Percentiles rank a stretch among this genome's conserved stretches.
phyloP scores from a whole-genome alignment of 2,888 invertebrate species.

The Dugesia japonica region DNA sequence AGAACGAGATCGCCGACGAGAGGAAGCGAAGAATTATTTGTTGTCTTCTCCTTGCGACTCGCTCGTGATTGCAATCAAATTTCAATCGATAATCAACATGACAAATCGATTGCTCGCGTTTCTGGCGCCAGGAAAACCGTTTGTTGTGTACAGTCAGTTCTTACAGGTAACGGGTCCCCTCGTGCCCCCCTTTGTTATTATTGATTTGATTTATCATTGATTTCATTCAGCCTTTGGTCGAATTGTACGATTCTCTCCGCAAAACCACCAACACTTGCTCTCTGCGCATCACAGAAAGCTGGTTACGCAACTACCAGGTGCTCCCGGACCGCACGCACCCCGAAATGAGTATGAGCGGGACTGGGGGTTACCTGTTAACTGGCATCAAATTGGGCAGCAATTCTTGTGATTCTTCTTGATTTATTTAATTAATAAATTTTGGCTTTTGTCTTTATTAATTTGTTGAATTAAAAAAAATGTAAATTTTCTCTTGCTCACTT shows the following conservation, averaged over 20 bases:
- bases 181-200: not conserved
- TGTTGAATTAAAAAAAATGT: too few species aligned
- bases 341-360: constrained; percentile 17
- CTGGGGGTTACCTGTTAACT: constrained; percentile 28
- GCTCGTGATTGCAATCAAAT: constrained; percentile 59
- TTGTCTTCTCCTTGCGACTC: not conserved
- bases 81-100: constrained; percentile 68
- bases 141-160: constrained; percentile 66
- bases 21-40: not conserved
- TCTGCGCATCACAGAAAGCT: constrained; percentile 25
- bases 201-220: not conserved
- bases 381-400: constrained; percentile 21
- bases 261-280: not conserved
- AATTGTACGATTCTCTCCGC: not conserved
- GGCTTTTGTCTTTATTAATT: too few species aligned
- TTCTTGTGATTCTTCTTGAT: too few species aligned
- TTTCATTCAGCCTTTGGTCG: constrained; percentile 28
- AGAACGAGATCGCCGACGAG: not conserved
- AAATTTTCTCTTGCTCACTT: too few species aligned
- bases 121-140: constrained; percentile 64
- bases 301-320: constrained; percentile 31
- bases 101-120: constrained; percentile 61
- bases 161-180: constrained; percentile 52
- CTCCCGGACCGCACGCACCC: constrained; percentile 34
- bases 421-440: too few species aligned